phyloP scores from a whole-genome alignment of 2,797 vertebrate species.

The Smutsia temminckii region DNA sequence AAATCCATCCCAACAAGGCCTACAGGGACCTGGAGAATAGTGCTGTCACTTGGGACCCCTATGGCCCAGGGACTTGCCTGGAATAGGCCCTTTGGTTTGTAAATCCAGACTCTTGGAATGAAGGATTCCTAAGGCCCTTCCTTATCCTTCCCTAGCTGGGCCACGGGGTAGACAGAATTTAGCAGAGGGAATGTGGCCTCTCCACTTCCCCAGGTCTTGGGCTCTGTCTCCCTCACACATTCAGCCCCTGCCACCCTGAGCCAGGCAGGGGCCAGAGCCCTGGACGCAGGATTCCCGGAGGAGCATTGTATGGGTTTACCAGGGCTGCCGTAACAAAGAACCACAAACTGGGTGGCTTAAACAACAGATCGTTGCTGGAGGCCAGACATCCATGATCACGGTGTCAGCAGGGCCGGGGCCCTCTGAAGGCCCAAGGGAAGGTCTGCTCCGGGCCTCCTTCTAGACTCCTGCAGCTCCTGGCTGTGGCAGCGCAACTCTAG shows the following conservation, averaged over 20 bases:
- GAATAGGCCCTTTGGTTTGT: slow-evolving; percentile 60
- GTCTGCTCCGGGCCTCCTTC: background rate
- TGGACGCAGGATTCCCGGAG: background rate
- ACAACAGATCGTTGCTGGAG: background rate
- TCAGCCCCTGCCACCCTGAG: background rate
- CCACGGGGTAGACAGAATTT: background rate
- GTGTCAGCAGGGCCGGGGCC: background rate
- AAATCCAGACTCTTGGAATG: slow-evolving; percentile 33
- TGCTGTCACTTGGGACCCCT: background rate
- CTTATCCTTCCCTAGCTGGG: background rate
- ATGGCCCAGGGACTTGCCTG: background rate
- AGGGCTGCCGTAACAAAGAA: background rate
- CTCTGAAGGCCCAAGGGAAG: background rate
- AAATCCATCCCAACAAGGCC: slow-evolving; percentile 34
- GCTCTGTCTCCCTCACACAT: background rate
- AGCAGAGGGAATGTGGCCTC: background rate
- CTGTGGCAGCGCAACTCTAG: background rate
- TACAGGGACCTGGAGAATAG: background rate
- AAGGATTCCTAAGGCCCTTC: background rate
- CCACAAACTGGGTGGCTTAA: background rate
- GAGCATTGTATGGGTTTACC: fast-evolving
- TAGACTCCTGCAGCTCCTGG: background rate
- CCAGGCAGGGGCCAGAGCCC: background rate
- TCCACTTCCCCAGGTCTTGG: background rate
- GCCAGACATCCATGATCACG: background rate